Evolutionary conservation across 2,888 invertebrate species (phyloP).

Genomic region (Zaprionus lineosus): DNA sequence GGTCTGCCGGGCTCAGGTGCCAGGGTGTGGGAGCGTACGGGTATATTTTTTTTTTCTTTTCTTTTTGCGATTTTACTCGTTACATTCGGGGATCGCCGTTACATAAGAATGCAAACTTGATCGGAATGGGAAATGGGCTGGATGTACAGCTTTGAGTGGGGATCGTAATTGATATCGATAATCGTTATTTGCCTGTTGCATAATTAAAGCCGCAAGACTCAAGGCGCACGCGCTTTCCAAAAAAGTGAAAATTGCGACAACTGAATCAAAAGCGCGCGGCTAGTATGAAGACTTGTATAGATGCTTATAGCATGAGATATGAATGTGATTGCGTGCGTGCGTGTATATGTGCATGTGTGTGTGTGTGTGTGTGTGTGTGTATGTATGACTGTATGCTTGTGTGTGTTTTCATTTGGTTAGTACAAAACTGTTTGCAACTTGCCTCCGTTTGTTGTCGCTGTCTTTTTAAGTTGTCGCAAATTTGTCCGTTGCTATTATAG

Average conservation of each 20-base stretch:
- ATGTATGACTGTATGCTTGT: neutral
- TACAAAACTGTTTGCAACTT: constrained; percentile 45
- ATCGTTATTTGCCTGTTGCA: constrained; percentile 18
- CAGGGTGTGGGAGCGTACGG: too few relatives aligned
- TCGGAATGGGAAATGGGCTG: neutral
- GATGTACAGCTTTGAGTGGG: neutral
- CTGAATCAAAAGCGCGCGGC: constrained; percentile 33
- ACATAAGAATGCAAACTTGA: constrained; percentile 32
- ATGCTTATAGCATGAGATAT: neutral
- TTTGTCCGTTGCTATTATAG: constrained; percentile 17
- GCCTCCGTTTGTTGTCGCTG: constrained; percentile 58
- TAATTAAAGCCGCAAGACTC: constrained; percentile 34
- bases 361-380: neutral
- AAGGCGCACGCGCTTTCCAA: constrained; percentile 55
- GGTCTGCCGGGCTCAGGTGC: too few relatives aligned
- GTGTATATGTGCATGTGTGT: constrained; percentile 10
- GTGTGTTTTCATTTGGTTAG: constrained; percentile 8
- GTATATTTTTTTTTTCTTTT: too few relatives aligned
- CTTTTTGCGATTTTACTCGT: too few relatives aligned
- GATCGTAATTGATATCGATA: neutral
- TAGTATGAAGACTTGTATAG: neutral
- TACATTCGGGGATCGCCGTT: constrained; percentile 17
- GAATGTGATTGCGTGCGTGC: neutral
- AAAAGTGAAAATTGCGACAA: constrained; percentile 63
- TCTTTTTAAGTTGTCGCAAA: constrained; percentile 22